Conservation (phyloP, 2,888 invertebrate genomes). For the Eilema depressum region DNA sequence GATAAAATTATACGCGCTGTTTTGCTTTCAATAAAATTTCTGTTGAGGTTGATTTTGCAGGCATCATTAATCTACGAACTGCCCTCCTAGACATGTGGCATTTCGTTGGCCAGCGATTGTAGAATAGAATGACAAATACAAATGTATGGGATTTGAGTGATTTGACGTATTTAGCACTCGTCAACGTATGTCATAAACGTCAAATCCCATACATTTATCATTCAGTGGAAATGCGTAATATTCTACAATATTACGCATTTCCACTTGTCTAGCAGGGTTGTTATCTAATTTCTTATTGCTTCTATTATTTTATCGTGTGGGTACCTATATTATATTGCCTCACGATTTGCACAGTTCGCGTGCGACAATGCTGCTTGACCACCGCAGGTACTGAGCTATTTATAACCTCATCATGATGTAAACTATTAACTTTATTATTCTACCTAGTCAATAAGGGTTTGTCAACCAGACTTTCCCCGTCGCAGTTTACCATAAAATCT, state of each 20-base stretch:
- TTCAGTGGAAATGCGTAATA: too few relatives aligned
- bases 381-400: conserved; percentile 7
- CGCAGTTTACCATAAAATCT: background rate
- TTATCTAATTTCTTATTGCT: background rate
- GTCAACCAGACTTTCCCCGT: background rate
- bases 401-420: conserved; percentile 13
- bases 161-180: too few relatives aligned
- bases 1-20: conserved; percentile 36
- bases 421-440: conserved; percentile 9
- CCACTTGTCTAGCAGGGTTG: too few relatives aligned
- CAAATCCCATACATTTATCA: too few relatives aligned
- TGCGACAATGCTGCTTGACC: conserved; percentile 3
- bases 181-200: too few relatives aligned
- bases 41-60: background rate
- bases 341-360: conserved; percentile 4
- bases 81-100: too few relatives aligned
- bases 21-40: conserved; percentile 34
- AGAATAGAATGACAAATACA: too few relatives aligned
- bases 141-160: too few relatives aligned
- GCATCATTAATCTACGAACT: background rate
- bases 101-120: too few relatives aligned
- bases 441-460: background rate
- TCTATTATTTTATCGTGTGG: background rate
- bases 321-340: background rate
- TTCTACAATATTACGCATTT: too few relatives aligned